phyloP scores from a whole-genome alignment of 2,888 invertebrate species.

The Caenorhabditis imperialis region DNA sequence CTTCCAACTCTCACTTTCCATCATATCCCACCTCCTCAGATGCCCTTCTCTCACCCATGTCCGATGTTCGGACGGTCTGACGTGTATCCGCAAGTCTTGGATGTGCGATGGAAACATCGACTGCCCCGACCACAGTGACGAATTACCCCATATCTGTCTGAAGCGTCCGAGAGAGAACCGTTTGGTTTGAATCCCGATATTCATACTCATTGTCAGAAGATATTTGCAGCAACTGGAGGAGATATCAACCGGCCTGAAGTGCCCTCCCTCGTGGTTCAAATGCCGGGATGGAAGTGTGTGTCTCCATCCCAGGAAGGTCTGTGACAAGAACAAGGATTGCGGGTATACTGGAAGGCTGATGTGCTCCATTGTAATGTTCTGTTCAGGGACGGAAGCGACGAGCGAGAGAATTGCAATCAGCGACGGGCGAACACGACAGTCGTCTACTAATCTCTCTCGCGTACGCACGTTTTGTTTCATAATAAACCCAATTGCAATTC shows the following conservation, averaged over 20 bases:
- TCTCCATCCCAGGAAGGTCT: slow-evolving; percentile 53
- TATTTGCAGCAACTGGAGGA: slow-evolving; percentile 41
- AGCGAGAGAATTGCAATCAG: slow-evolving; percentile 51
- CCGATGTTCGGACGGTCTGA: slow-evolving; percentile 54
- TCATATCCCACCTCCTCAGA: slow-evolving; percentile 10
- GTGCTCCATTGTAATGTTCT: background rate
- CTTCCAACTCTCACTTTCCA: too few relatives aligned
- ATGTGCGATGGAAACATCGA: slow-evolving; percentile 67
- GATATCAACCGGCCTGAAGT: slow-evolving; percentile 37
- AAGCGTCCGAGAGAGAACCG: slow-evolving; percentile 40
- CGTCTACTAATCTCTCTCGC: slow-evolving; percentile 22
- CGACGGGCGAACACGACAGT: slow-evolving; percentile 23
- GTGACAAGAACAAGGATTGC: slow-evolving; percentile 61
- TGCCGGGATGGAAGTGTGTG: slow-evolving; percentile 60
- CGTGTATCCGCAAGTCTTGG: slow-evolving; percentile 62
- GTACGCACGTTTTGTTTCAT: slow-evolving; percentile 25
- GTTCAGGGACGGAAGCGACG: slow-evolving; percentile 63
- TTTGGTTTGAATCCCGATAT: slow-evolving; percentile 14
- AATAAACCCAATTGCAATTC: slow-evolving; percentile 44
- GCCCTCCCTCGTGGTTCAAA: slow-evolving; percentile 62
- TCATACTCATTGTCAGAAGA: background rate
- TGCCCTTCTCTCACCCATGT: slow-evolving; percentile 49
- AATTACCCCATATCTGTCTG: slow-evolving; percentile 54
- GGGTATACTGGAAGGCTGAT: slow-evolving; percentile 17
- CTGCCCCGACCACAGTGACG: slow-evolving; percentile 64